Base-by-base conservation (phyloP, 2,888 invertebrate species). In the Hedychridium roseum region DNA sequence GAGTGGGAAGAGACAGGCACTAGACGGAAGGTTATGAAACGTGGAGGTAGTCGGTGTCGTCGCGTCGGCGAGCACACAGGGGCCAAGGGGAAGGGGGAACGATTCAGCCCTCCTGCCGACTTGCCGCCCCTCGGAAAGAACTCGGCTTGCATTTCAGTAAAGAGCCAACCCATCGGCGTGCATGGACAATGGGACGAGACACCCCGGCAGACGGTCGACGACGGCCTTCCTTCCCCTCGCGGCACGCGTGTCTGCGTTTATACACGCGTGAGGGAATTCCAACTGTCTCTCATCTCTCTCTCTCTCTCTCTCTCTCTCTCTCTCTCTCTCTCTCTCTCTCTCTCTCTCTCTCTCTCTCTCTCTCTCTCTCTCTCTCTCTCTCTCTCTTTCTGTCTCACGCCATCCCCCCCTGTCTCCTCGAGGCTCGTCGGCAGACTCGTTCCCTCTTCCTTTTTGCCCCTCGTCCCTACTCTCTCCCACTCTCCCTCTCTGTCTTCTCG, bases 161-260 rank as follows among this genome's bases (percentile, higher is more conserved):
- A 70, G 64, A 64, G 62, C 66, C 57, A 61, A 66, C 60, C 66
- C 67, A 66, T 66, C 63, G 63, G 55, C 57, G 59, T 62, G 55
- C 59, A 57, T 54, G 62, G 66, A 69, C 62, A 70, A 72, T 65
- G 47, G 51, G 62, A 61, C 60, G 59, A 70, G 71, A 70, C 70
- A 56, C 63, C 64, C 64, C 53, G 64, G 62, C 64, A 71, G 69
- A 71, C 71, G 49, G 54, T 50, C 60, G 57, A 59, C 62, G 58
- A 64, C 62, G 57, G 57, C 57, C 59, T 63, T 66, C 63, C 57
- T 51, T 63, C 56, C 57, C 16, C 20, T 30, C 48, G 48, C 48
- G 52, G 45, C 52, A 51, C 54, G 61, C 45, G 53, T 54, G 54
- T 55, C 54, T 60, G 54, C 47, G 49, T 44, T 34, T 41, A 20